A percentile compares a stretch with the other conserved stretches of the same genome.
phyloP scores from a whole-genome alignment of 2,113 vertebrate genomes.

The Lonchura striata region DNA sequence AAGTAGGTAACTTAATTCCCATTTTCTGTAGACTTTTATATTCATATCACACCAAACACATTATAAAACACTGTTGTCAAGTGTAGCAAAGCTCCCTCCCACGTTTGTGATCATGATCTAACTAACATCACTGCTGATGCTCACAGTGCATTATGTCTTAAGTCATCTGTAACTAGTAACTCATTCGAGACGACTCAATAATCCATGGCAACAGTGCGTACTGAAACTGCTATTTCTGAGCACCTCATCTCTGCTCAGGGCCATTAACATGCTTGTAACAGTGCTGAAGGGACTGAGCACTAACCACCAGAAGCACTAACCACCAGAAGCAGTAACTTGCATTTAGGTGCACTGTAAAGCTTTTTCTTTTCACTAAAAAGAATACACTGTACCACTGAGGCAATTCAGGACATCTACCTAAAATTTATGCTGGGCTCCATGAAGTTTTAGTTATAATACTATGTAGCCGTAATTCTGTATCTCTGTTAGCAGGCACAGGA shows the following conservation, averaged over 20 bases:
- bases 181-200: not conserved
- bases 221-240: not conserved
- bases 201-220: not conserved
- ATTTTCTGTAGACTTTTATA: not conserved
- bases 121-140: not conserved
- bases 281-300: not conserved
- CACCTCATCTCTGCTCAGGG: not conserved
- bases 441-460: not conserved
- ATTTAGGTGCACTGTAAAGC: not conserved
- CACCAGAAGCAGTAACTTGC: not conserved
- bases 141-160: not conserved
- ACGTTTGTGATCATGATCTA: not conserved
- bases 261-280: not conserved
- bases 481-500: not conserved
- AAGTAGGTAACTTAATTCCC: not conserved
- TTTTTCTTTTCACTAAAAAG: not conserved
- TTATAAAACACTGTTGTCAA: not conserved
- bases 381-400: not conserved
- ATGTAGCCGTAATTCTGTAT: not conserved
- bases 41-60: not conserved
- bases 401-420: not conserved
- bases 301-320: not conserved
- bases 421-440: not conserved
- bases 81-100: not conserved
- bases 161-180: not conserved